Base-by-base conservation (phyloP, 2,113 vertebrate genomes). In the Podilymbus podiceps region DNA sequence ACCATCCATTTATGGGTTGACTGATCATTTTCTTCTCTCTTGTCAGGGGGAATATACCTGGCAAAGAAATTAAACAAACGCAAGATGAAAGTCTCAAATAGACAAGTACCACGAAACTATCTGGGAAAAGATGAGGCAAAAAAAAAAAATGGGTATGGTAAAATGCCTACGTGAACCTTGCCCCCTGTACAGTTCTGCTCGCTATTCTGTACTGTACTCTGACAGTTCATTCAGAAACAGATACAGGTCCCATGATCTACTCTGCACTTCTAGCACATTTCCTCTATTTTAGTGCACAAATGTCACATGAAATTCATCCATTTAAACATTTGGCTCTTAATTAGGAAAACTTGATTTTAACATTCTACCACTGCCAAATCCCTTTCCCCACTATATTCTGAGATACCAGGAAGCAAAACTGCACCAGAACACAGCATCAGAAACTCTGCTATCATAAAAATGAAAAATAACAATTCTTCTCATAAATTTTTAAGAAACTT, bases 1-100 rank as follows among this genome's bases (percentile, higher is more conserved):
- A 99, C 99, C 99, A 99, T 99, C 99, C 99, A 99, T 85, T 99
- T 99, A 69, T 99, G 99, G 63, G 99, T 99, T 4, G 99, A 99
- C 76, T 99, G 99, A 97, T 99, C 99, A 56, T 99, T 99, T 95
- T 99, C 99, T 95, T 99, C 99, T 85, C 99, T 98, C 95, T 99
- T 99, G 96, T 99, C 99, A 50, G 99, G 99, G 59, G 99, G 99
- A 97, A 99, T 99, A 96, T 99, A 99, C 97, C 99, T 99, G 93
- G 44, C 62, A 93, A 59, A 94, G 22, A 93, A 79, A 77, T 79
- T 5, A 77, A 92, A 64, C 17, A 91, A 71, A 79, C 9, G 44
- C 15, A 59, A 49, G 17, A 69, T 87, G 42, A 92, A 94, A 90
- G 80, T 30, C 52, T 8, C 47, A 46, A 80, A 73, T 0, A 79